phyloP scores from a whole-genome alignment of 2,113 vertebrate genomes.

The Albula glossodonta region DNA sequence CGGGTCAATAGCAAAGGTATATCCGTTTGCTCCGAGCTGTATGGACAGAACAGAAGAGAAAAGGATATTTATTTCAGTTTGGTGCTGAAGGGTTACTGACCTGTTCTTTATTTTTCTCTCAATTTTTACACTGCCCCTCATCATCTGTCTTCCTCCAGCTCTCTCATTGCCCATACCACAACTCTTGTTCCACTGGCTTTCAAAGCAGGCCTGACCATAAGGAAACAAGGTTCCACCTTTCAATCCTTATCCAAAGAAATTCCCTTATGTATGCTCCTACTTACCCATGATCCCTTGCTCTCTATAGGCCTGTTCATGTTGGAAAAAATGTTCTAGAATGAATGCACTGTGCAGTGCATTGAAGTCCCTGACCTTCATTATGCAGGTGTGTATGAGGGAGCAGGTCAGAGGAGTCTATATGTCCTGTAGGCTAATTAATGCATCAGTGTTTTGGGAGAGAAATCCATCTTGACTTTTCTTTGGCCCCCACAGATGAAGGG shows the following conservation, averaged over 20 bases:
- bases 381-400: background rate
- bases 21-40: conserved; percentile 95
- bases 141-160: background rate
- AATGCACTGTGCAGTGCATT: background rate
- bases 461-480: no score
- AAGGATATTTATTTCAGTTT: background rate
- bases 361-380: background rate
- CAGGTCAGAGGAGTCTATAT: no score
- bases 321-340: no score
- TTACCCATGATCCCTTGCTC: background rate
- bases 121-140: background rate
- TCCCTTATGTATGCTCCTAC: background rate
- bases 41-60: conserved; percentile 31
- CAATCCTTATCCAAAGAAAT: background rate
- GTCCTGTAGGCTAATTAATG: no score
- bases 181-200: no score
- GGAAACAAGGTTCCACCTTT: background rate
- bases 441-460: background rate
- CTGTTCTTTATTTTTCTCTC: background rate
- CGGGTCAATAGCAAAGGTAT: conserved; percentile 97
- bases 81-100: background rate
- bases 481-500: background rate
- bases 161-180: background rate
- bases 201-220: background rate
- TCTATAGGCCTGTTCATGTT: background rate